phyloP scores from a whole-genome alignment of 2,888 invertebrate species.

The Microplitis deprimator region DNA sequence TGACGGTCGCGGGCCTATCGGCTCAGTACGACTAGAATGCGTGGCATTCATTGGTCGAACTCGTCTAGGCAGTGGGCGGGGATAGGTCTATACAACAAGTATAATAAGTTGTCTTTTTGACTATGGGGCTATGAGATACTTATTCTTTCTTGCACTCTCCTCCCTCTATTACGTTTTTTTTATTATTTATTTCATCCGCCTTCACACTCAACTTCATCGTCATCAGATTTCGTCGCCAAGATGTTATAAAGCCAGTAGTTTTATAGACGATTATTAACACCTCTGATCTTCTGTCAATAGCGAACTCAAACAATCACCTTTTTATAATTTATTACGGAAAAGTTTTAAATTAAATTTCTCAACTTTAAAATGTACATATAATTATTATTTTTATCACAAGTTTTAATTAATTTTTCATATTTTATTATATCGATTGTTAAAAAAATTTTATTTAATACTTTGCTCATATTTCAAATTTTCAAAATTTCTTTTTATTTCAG shows the following conservation, averaged over 20 bases:
- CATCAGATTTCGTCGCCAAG: not conserved
- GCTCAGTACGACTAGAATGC: conserved; percentile 57
- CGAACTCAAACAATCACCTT: not conserved
- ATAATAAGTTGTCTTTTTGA: conserved; percentile 54
- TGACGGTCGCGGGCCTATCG: conserved; percentile 50
- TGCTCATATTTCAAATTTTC: too few relatives aligned
- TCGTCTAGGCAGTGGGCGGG: conserved; percentile 64
- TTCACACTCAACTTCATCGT: not conserved
- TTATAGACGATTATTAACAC: not conserved
- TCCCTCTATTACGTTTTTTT: not conserved
- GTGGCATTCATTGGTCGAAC: conserved; percentile 62
- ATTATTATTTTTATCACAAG: too few relatives aligned
- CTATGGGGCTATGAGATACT: conserved; percentile 54
- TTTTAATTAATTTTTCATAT: too few relatives aligned
- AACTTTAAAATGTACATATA: not conserved
- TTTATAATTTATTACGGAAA: not conserved
- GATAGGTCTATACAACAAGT: conserved; percentile 62
- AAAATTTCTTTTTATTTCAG: too few relatives aligned
- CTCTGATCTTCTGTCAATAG: not conserved
- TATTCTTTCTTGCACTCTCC: conserved; percentile 16
- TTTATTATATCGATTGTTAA: too few relatives aligned
- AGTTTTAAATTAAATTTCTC: not conserved
- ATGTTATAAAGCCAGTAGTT: not conserved
- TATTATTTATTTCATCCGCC: conserved; percentile 8
- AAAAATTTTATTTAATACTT: too few relatives aligned